phyloP scores from a whole-genome alignment of 2,113 vertebrate genomes.

The Anser cygnoides region DNA sequence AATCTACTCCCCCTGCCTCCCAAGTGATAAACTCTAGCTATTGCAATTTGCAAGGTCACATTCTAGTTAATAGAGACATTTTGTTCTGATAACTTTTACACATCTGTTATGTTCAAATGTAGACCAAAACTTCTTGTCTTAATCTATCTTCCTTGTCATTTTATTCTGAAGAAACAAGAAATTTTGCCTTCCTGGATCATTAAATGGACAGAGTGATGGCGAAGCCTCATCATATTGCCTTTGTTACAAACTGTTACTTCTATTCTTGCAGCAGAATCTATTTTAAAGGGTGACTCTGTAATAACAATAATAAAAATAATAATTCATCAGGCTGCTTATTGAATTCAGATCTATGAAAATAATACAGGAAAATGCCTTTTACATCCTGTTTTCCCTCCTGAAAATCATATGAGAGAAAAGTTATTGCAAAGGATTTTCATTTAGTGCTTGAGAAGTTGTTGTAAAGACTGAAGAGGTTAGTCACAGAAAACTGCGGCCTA shows the following conservation, averaged over 20 bases:
- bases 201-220: background rate
- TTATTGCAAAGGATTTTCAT: background rate
- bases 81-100: background rate
- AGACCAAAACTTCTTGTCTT: background rate
- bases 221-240: background rate
- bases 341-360: background rate
- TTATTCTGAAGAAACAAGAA: background rate
- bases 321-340: background rate
- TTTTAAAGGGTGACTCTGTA: background rate
- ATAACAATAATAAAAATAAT: too few species aligned
- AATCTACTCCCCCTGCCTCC: rapidly evolving
- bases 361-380: background rate
- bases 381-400: background rate
- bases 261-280: background rate
- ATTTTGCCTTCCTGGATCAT: background rate
- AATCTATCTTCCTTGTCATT: background rate
- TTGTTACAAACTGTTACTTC: background rate
- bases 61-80: background rate
- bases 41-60: background rate
- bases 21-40: background rate
- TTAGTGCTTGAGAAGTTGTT: background rate
- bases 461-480: background rate
- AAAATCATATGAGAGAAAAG: background rate
- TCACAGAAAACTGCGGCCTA: background rate
- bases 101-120: background rate